phyloP scores from a whole-genome alignment of 2,888 invertebrate genomes.

The Diaphora mendica region DNA sequence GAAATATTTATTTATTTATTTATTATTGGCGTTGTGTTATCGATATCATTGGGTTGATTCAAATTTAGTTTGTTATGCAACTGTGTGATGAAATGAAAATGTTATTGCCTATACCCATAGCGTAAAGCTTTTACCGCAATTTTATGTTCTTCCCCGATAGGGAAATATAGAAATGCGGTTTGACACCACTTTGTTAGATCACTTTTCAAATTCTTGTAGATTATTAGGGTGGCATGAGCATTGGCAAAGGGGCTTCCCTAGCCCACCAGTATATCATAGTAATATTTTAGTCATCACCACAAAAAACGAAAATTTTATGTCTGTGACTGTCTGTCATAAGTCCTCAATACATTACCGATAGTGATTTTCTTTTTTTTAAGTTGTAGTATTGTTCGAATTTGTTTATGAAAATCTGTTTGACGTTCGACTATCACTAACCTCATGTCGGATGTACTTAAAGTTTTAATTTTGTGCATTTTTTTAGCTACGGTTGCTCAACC shows the following conservation, averaged over 20 bases:
- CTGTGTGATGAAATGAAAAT: background rate
- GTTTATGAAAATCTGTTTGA: no score
- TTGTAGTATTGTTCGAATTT: no score
- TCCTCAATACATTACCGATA: no score
- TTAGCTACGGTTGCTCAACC: no score
- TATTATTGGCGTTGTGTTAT: background rate
- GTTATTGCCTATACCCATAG: background rate
- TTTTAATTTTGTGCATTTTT: no score
- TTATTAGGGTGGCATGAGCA: background rate
- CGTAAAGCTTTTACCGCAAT: background rate
- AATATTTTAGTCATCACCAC: background rate
- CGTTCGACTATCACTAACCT: no score
- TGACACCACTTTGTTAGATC: background rate
- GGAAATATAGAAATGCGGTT: background rate
- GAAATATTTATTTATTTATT: no score
- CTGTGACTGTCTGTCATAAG: no score
- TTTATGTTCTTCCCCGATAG: background rate
- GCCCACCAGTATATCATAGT: background rate
- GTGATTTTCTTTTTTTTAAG: no score
- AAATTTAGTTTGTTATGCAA: background rate
- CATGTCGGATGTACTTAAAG: no score
- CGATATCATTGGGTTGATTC: background rate
- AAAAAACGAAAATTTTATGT: background rate
- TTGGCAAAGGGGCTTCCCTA: slow-evolving; percentile 2
- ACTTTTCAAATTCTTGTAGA: background rate